Evolutionary conservation across 1,140 invertebrate genomes (phyloP), one percentile per base, ranked within the genome.

Genomic region (Heliothis virescens): DNA sequence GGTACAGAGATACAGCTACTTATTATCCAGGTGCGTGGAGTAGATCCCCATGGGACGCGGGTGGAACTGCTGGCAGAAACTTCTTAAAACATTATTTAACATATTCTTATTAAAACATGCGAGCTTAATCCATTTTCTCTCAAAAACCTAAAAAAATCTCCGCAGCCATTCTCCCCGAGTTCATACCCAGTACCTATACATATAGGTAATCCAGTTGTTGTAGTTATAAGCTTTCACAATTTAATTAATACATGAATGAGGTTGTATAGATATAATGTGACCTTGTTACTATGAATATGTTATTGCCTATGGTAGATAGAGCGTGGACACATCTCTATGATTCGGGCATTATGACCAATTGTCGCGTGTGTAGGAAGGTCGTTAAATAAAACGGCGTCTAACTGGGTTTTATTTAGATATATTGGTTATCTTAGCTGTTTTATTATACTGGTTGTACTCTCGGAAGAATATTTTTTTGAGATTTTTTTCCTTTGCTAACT

Each of bases 361-460:
- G 47, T 15, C 5, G 48, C 18, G 67, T 71, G 67, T 71, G 67
- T 71, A 71, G 67, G 67, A 53, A 53, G 67, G 67, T 71, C 67
- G 48, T 71, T 29, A 52, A 52, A 48, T 12, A 53, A 71, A 71
- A 53, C n/a, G 34, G 34, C 9, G 3, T 50, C 21, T 50, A 53
- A 71, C 48, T 41, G 67, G 21, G 15, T 52, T 53, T 53, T 71
- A n/a, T 71, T 52, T 52, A 71, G 48, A 50, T 13, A 53, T 53
- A 26, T 15, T 53, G 13, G 47, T 16, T 52, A 69, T 18, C 47
- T 50, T 21, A 3, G 15, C 41, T 47, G 47, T 18, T 50, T 13
- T 12, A 10, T 50, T 26, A 26, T 26, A 26, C 21, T 26, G 21
- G 2, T 26, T 26, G 21, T 26, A 26, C 1, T 26, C 21, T 26